Evolutionary conservation across 2,113 vertebrate species (phyloP), one percentile per base, ranked within the genome.

Genomic region (Calypte anna): DNA sequence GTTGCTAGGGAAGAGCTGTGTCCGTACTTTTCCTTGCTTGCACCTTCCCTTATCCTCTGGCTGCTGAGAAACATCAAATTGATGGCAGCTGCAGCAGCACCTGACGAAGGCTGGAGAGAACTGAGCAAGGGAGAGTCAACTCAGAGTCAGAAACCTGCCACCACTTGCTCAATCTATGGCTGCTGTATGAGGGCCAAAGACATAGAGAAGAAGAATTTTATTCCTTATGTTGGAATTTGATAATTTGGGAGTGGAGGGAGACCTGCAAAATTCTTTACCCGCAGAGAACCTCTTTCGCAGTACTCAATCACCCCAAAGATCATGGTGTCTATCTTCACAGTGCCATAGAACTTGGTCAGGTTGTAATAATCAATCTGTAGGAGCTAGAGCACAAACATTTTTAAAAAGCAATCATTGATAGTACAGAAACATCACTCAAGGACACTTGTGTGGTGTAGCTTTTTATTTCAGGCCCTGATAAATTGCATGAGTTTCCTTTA

Each of bases 261-360:
- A 93, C 5, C n/a, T 62, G 90, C 48, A 97, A 89, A 88, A 63
- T 59, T 85, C 61, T 97, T 99, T 98, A 99, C 99, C 98, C 99
- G 97, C 86, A 99, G 98, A 50, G 99, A 99, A 44, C 99, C 99
- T 93, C 99, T 98, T 96, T 99, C 99, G 2, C 99, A 99, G 92
- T 98, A 99, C 89, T 99, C 99, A 43, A 98, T 98, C 95, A 99
- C 99, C 4, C 97, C 99, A 38, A 98, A 99, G 94, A 99, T 98
- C 38, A 96, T 98, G 24, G 97, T 88, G n/a, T 99, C 99, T 75
- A 98, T 98, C 97, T 99, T 99, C 96, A 99, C 98, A 0, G 99
- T 99, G 80, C 99, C 99, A 1, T 99, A 99, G 97, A 99, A 99
- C 97, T 99, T 99, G 63, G 99, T 99, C 97, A 99, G 97, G 97